Conservation (phyloP, 2,888 invertebrate genomes). For the Lepidonotus clava region DNA sequence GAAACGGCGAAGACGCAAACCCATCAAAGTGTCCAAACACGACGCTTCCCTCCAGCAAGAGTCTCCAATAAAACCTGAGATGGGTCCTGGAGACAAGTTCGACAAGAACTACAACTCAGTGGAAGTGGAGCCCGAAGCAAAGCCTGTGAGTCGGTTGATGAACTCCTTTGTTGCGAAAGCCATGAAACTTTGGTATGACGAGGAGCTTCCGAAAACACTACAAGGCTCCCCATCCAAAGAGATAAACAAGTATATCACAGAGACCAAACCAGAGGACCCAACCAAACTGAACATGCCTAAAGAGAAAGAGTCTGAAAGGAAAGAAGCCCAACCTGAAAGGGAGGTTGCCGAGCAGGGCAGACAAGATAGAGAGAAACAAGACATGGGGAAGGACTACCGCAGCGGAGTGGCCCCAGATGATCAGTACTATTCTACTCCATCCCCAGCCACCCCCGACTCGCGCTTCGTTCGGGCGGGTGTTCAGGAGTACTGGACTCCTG, state of each 20-base stretch:
- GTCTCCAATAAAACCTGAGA: too few relatives aligned
- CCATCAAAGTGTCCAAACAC: neutral
- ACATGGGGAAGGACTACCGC: neutral
- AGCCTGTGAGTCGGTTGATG: constrained; percentile 2
- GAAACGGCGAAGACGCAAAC: constrained; percentile 28
- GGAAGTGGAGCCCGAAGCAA: neutral
- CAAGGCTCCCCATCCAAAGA: constrained; percentile 39
- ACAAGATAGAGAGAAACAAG: neutral
- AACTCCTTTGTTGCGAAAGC: constrained; percentile 53
- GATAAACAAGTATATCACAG: neutral
- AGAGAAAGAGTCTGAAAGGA: neutral
- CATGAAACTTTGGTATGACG: constrained; percentile 55
- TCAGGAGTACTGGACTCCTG: constrained; percentile 12
- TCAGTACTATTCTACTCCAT: constrained; percentile 35
- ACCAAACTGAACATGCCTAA: neutral
- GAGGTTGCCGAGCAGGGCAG: neutral
- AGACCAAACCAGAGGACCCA: neutral
- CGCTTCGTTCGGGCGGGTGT: neutral
- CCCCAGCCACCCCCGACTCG: neutral
- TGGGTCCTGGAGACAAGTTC: neutral
- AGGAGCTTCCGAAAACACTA: constrained; percentile 34
- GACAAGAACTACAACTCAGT: constrained; percentile 21
- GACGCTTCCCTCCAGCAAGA: neutral
- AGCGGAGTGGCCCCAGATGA: constrained; percentile 29
- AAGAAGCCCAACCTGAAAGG: neutral